A percentile compares a stretch with the other conserved stretches of the same genome.
Conservation (phyloP, 23 tunicate genomes). For the Halocynthia roretzi region DNA sequence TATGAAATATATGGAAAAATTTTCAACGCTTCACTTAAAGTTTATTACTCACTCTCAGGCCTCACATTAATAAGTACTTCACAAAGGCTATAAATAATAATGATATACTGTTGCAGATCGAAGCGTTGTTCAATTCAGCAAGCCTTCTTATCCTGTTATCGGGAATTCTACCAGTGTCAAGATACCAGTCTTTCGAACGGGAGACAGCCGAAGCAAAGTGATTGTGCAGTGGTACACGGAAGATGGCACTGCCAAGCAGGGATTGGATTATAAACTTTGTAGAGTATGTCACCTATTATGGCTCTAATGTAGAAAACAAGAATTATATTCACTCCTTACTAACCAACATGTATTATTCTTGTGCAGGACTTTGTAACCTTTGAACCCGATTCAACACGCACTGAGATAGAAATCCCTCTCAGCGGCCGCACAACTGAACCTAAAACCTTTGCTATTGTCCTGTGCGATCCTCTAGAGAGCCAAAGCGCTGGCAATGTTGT, state of each 20-base stretch:
- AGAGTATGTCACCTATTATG: constrained; percentile 24
- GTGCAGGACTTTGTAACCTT: constrained; percentile 47
- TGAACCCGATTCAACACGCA: constrained; percentile 53
- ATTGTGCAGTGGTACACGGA: constrained; percentile 55
- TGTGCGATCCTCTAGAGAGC: constrained; percentile 16
- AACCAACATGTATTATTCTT: neutral
- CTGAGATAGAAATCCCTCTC: constrained; percentile 50
- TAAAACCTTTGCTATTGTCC: constrained; percentile 40
- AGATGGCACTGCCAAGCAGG: constrained; percentile 80
- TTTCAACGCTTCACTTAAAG: no score
- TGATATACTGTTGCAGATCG: constrained; percentile 24
- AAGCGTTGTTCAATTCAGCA: constrained; percentile 96
- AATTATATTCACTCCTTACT: neutral
- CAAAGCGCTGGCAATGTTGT: constrained; percentile 32
- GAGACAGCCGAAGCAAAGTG: constrained; percentile 59
- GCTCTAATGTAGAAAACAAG: neutral
- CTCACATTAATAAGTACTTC: no score
- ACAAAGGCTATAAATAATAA: no score
- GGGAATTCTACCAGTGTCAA: constrained; percentile 81
- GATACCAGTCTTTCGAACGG: constrained; percentile 85
- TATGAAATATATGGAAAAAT: no score
- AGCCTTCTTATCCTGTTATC: constrained; percentile 82
- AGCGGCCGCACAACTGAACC: constrained; percentile 73
- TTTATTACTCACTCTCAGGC: no score
- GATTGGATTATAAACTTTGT: constrained; percentile 52